These are phyloP conservation scores for Andrena marginata DNA, from an alignment of 2,888 invertebrate genomes.

Conservation along the genomic window DNA sequence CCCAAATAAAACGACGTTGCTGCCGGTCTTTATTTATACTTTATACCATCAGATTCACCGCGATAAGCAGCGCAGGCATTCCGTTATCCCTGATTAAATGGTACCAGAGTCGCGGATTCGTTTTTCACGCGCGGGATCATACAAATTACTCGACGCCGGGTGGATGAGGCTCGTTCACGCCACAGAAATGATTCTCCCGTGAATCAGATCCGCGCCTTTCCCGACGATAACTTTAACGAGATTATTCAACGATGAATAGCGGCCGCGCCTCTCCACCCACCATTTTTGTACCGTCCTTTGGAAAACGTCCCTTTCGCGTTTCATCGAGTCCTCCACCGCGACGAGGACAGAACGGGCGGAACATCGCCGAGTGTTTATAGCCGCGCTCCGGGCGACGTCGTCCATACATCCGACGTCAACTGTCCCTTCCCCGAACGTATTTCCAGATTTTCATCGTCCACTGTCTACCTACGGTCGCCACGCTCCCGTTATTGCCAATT, in stretches of 20 bases:
- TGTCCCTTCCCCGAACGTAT: background rate
- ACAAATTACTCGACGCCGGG: background rate
- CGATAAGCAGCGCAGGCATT: background rate
- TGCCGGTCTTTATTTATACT: background rate
- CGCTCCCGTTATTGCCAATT: slow-evolving; percentile 1
- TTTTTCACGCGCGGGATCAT: background rate
- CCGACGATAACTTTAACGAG: background rate
- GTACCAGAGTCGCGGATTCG: background rate
- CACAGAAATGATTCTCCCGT: background rate
- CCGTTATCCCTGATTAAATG: background rate
- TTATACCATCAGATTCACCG: background rate
- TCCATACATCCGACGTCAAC: background rate
- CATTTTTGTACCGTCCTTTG: background rate
- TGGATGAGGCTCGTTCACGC: background rate
- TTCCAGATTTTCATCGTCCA: background rate
- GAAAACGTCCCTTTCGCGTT: background rate
- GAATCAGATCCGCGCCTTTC: background rate
- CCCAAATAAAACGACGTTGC: background rate
- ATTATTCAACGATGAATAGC: background rate
- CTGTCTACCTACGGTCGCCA: background rate
- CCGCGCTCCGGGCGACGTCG: background rate
- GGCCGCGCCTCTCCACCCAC: background rate
- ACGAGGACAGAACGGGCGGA: background rate
- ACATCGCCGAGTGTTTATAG: background rate
- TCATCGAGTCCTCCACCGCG: background rate